These are phyloP conservation scores for Drosophila bunnanda DNA, from an alignment of 2,888 invertebrate species.

Conservation along the genomic window DNA sequence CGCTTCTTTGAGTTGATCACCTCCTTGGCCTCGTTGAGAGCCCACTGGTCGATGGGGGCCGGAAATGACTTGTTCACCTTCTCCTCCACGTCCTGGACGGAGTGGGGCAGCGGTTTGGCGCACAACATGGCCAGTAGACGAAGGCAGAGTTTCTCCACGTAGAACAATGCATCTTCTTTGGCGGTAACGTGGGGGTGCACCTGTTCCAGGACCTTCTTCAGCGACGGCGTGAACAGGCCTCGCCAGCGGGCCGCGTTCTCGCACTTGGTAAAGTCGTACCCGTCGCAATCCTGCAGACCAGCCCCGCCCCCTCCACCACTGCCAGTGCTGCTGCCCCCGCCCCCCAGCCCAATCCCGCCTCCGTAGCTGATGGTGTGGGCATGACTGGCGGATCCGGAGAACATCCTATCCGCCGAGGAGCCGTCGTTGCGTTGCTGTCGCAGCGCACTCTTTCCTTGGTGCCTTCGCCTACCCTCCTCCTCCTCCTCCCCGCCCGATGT, in stretches of 20 bases:
- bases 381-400: conserved; percentile 40
- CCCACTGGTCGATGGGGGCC: conserved; percentile 97
- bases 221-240: conserved; percentile 93
- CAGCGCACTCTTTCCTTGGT: conserved; percentile 32
- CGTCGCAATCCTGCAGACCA: conserved; percentile 69
- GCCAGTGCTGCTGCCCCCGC: conserved; percentile 60
- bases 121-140: conserved; percentile 95
- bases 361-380: conserved; percentile 37
- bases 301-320: conserved; percentile 48
- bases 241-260: conserved; percentile 97
- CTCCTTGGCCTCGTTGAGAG: conserved; percentile 94
- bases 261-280: conserved; percentile 92
- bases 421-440: conserved; percentile 21
- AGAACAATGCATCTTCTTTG: conserved; percentile 95
- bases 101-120: conserved; percentile 92
- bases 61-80: conserved; percentile 96
- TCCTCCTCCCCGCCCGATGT: conserved; percentile 49
- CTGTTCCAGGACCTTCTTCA: conserved; percentile 95
- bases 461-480: conserved; percentile 46
- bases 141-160: conserved; percentile 96
- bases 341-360: conserved; percentile 82
- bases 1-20: conserved; percentile 92
- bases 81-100: conserved; percentile 96
- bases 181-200: conserved; percentile 94
- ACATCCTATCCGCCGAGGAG: conserved; percentile 31